Percentiles rank a stretch among this genome's conserved stretches.
Evolutionary conservation across 2,113 vertebrate species (phyloP).

Genomic region (Mormyrus lacerda): DNA sequence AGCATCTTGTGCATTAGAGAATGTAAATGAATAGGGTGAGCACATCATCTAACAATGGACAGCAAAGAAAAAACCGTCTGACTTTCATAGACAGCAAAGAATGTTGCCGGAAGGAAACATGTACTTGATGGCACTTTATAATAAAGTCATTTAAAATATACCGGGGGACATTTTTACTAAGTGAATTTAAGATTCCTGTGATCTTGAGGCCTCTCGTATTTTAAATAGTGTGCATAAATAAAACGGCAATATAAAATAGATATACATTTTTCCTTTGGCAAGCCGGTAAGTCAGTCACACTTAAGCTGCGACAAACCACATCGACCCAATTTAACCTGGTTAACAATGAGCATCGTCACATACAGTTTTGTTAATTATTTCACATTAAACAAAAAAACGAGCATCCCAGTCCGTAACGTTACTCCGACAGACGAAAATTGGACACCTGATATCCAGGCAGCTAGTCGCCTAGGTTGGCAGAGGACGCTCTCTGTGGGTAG

Average conservation of each 20-base stretch:
- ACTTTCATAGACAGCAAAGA: background rate
- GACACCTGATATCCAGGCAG: background rate
- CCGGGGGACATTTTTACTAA: background rate
- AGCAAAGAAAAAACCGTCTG: background rate
- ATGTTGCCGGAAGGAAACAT: background rate
- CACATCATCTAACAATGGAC: background rate
- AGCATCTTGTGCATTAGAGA: background rate
- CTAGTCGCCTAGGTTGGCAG: background rate
- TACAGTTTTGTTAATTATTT: background rate
- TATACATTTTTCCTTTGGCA: background rate
- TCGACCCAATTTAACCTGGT: background rate
- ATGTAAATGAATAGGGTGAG: background rate
- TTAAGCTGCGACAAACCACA: background rate
- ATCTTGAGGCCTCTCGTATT: background rate
- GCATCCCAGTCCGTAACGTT: background rate
- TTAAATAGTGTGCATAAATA: background rate
- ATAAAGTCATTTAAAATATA: background rate
- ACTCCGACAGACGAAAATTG: background rate
- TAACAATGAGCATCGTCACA: background rate
- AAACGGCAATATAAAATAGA: background rate
- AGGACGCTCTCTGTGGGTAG: background rate
- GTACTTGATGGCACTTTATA: background rate
- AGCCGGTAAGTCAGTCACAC: background rate
- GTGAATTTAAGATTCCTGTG: background rate
- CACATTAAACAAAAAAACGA: background rate